Percentiles rank a stretch among this genome's conserved stretches.
Conservation (phyloP, 1,140 invertebrate genomes). For the Euura lappo region DNA sequence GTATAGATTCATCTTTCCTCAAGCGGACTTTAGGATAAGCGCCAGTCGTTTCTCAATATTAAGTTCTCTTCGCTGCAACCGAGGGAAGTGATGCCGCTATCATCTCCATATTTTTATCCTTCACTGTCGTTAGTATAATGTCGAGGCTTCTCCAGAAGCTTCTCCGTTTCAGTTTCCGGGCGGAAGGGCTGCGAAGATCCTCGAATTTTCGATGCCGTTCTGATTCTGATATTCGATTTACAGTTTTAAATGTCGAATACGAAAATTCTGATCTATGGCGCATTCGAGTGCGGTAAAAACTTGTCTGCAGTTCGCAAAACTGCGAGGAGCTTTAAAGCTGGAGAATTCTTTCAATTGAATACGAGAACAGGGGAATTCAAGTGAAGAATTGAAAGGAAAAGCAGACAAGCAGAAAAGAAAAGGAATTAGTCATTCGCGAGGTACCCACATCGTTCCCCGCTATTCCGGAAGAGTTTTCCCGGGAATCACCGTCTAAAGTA, state of each 20-base stretch:
- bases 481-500: neutral
- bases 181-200: slow-evolving; percentile 25
- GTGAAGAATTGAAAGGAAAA: neutral
- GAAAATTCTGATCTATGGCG: slow-evolving; percentile 8
- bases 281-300: slow-evolving; percentile 31
- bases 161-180: neutral
- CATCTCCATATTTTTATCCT: slow-evolving; percentile 26
- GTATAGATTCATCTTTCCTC: slow-evolving; percentile 34
- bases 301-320: slow-evolving; percentile 31
- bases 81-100: neutral
- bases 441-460: neutral
- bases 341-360: too few species aligned
- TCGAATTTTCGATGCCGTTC: slow-evolving; percentile 12
- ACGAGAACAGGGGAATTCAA: neutral
- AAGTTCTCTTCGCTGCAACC: slow-evolving; percentile 23
- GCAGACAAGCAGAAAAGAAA: neutral
- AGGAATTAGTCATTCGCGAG: neutral
- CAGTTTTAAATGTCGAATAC: neutral
- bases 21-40: slow-evolving; percentile 30
- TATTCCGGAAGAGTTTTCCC: neutral
- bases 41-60: slow-evolving; percentile 35
- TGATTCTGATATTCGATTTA: neutral
- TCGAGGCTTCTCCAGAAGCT: slow-evolving; percentile 23
- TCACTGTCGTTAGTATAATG: slow-evolving; percentile 25
- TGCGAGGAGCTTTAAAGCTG: slow-evolving; percentile 7